A percentile compares a stretch with the other conserved stretches of the same genome.
Conservation (phyloP, 2,888 invertebrate genomes). For the Hedya salicella region DNA sequence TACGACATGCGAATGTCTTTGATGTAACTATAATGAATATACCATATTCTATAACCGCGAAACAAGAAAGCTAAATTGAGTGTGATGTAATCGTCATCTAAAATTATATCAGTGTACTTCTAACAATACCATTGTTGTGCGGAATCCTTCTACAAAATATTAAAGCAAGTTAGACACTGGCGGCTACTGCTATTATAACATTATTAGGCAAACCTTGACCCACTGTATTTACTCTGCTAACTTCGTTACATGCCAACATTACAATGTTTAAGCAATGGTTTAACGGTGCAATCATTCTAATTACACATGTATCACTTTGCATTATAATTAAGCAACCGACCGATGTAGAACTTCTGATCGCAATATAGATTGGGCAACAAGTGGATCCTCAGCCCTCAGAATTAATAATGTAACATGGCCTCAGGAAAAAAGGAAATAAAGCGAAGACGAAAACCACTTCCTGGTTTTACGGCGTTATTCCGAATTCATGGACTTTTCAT, state of each 20-base stretch:
- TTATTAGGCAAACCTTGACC: conserved; percentile 31
- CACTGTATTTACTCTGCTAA: conserved; percentile 26
- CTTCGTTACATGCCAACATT: conserved; percentile 16
- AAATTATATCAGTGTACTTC: conserved; percentile 14
- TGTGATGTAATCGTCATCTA: conserved; percentile 8
- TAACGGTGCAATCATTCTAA: conserved; percentile 30
- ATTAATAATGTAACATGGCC: conserved; percentile 51
- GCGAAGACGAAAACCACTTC: conserved; percentile 24
- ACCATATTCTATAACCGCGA: background rate
- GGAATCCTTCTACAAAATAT: conserved; percentile 21
- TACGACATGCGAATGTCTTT: background rate
- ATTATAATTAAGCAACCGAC: conserved; percentile 54
- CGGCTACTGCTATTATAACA: conserved; percentile 26
- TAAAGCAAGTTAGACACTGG: conserved; percentile 5
- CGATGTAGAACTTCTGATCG: conserved; percentile 58
- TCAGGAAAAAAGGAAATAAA: conserved; percentile 53
- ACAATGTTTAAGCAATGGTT: conserved; percentile 30
- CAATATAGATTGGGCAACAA: conserved; percentile 65
- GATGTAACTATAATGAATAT: background rate
- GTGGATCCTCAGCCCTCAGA: conserved; percentile 59
- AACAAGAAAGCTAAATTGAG: background rate
- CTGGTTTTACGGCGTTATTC: conserved; percentile 13
- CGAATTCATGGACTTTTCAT: conserved; percentile 6
- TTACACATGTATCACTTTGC: conserved; percentile 34
- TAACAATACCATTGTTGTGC: background rate